These are phyloP conservation scores for Pedionomus torquatus DNA, from an alignment of 2,113 vertebrate species.

Conservation along the genomic window DNA sequence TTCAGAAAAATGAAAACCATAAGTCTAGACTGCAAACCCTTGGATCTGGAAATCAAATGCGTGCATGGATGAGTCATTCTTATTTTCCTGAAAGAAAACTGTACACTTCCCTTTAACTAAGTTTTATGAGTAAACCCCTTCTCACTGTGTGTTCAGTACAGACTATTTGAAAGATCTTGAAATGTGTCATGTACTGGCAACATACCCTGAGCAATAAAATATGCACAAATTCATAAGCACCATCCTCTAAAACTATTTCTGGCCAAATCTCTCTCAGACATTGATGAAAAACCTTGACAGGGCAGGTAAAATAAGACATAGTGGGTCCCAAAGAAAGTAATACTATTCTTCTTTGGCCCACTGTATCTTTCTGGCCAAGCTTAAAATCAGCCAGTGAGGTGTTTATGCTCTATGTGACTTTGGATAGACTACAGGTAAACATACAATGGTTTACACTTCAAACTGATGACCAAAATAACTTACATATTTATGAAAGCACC, in stretches of 20 bases:
- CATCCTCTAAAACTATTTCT: constrained; percentile 27
- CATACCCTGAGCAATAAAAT: constrained; percentile 6
- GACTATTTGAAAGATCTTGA: constrained; percentile 29
- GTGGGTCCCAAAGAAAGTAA: neutral
- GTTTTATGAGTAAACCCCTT: constrained; percentile 33
- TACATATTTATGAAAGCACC: neutral
- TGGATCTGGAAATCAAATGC: constrained; percentile 60
- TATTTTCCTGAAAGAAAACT: constrained; percentile 48
- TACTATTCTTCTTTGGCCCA: neutral
- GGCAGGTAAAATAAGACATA: neutral
- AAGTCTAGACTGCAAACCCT: constrained; percentile 60
- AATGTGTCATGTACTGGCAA: constrained; percentile 3
- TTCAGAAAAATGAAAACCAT: constrained; percentile 45
- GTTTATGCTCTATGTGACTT: neutral
- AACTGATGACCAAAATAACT: neutral
- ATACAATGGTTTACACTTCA: neutral
- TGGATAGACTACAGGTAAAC: neutral
- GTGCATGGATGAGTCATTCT: constrained; percentile 54
- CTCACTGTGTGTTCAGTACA: neutral
- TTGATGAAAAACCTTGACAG: neutral
- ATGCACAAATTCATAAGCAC: constrained; percentile 13
- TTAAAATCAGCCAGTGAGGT: neutral
- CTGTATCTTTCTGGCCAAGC: neutral
- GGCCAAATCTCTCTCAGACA: neutral
- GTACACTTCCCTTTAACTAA: neutral